Evolutionary conservation across 2,888 invertebrate genomes (phyloP).

Genomic region (Hirtodrosophila duncani): DNA sequence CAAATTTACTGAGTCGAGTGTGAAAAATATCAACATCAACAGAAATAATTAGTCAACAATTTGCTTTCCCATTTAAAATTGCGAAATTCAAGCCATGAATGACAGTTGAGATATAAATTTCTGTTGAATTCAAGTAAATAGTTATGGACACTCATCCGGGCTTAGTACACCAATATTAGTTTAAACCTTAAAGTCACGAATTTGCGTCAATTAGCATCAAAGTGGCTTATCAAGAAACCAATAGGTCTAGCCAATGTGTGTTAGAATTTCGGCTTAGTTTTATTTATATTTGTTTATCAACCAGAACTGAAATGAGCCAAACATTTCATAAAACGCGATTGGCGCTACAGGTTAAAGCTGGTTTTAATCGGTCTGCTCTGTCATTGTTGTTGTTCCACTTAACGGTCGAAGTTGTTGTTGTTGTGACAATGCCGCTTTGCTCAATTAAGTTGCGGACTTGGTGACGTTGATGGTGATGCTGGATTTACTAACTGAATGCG

Average conservation of each 20-base stretch:
- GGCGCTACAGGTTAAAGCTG: constrained; percentile 53
- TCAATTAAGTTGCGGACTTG: constrained; percentile 39
- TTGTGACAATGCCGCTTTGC: constrained; percentile 25
- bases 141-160: too few species aligned
- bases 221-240: too few species aligned
- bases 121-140: too few species aligned
- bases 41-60: too few species aligned
- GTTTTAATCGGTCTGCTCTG: constrained; percentile 42
- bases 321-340: constrained; percentile 8
- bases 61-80: too few species aligned
- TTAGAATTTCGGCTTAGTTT: too few species aligned
- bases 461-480: constrained; percentile 42
- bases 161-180: too few species aligned
- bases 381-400: constrained; percentile 9
- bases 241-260: too few species aligned
- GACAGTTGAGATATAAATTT: too few species aligned
- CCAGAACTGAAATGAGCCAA: neutral
- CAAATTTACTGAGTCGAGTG: constrained; percentile 10
- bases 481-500: constrained; percentile 47
- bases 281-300: constrained; percentile 1
- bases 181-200: too few species aligned
- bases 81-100: too few species aligned
- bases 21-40: too few species aligned
- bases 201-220: constrained; percentile 4
- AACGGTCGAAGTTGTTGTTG: constrained; percentile 15